These are phyloP conservation scores for Entomyzon cyanotis DNA, from an alignment of 2,113 vertebrate genomes.

Conservation along the genomic window DNA sequence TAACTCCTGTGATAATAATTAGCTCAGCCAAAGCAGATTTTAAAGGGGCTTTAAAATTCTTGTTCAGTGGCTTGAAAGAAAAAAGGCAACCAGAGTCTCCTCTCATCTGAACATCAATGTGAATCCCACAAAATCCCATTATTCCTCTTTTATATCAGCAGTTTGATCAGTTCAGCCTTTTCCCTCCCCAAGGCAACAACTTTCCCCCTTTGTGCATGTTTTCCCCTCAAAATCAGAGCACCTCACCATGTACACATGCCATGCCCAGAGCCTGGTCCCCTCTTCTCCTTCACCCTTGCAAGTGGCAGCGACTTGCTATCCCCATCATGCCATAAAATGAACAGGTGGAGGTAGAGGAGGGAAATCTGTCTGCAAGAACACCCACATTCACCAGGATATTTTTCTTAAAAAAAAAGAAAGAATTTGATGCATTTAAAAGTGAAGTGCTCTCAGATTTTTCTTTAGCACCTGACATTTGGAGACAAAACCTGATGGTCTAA, in stretches of 20 bases:
- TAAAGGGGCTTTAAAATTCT: constrained; percentile 78
- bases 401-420: background rate
- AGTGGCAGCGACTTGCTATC: background rate
- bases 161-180: constrained; percentile 73
- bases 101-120: constrained; percentile 79
- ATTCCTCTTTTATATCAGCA: constrained; percentile 76
- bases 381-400: background rate
- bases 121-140: constrained; percentile 84
- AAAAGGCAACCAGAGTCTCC: constrained; percentile 74
- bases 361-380: background rate
- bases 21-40: constrained; percentile 77
- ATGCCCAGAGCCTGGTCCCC: background rate
- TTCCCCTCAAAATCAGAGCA: background rate
- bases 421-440: background rate
- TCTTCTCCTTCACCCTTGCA: background rate
- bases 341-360: background rate
- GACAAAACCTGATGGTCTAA: background rate
- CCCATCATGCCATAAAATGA: background rate
- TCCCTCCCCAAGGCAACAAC: constrained; percentile 77
- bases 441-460: background rate
- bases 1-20: constrained; percentile 77
- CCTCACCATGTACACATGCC: background rate
- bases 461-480: background rate
- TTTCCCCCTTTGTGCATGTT: constrained; percentile 35
- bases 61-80: constrained; percentile 74